Conservation (phyloP, 2,797 vertebrate genomes). For the Hozukius guyotensis region DNA sequence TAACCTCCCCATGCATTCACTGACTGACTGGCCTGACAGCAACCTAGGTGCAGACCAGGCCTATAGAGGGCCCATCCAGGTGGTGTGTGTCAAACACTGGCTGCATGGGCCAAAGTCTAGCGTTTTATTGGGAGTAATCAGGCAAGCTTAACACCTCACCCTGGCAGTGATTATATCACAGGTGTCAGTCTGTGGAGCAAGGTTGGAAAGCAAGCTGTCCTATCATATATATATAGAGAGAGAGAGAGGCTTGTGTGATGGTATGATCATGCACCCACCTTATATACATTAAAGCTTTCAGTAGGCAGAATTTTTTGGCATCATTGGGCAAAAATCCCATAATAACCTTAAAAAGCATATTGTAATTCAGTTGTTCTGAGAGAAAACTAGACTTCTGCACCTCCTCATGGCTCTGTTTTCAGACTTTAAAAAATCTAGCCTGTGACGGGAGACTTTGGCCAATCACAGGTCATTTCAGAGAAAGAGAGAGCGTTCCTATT, state of each 20-base stretch:
- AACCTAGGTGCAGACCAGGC: conserved; percentile 21
- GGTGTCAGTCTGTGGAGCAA: background rate
- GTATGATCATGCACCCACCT: background rate
- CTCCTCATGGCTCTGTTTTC: too few species aligned
- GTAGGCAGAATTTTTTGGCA: too few species aligned
- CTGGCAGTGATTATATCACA: conserved; percentile 55
- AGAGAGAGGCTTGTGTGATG: background rate
- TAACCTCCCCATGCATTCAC: background rate
- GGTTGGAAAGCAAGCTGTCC: background rate
- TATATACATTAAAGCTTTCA: background rate
- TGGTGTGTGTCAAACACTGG: conserved; percentile 23
- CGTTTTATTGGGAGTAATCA: conserved; percentile 62
- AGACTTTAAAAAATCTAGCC: too few species aligned
- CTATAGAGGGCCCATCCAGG: conserved; percentile 1
- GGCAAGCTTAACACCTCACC: conserved; percentile 32
- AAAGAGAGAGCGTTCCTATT: too few species aligned
- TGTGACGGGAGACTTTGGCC: too few species aligned
- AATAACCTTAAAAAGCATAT: too few species aligned
- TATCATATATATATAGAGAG: background rate
- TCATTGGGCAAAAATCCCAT: too few species aligned
- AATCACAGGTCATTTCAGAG: too few species aligned
- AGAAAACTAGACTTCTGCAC: too few species aligned
- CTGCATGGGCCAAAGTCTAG: conserved; percentile 70
- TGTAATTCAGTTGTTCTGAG: too few species aligned
- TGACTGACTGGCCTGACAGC: background rate